Evolutionary conservation across 1,140 invertebrate species (phyloP), one percentile per base, ranked within the genome.

Genomic region (Drosophila auraria): DNA sequence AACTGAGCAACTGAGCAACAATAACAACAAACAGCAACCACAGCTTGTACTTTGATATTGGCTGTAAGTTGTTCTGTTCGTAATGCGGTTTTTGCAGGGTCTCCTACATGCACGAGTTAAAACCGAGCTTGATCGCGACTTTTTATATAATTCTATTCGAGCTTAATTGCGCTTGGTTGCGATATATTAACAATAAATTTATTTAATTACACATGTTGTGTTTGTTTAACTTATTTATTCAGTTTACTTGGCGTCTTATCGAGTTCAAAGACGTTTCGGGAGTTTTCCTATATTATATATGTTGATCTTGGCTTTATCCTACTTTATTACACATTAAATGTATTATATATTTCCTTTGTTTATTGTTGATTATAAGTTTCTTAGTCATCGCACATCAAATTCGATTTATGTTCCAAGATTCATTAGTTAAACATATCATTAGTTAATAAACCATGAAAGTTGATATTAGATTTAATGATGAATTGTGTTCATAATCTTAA

Each of bases 391-490:
- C 70, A 42, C 49, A 25, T 60, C 23, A 40, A 57, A 61, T 57
- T 68, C 44, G 36, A 51, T 57, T 75, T 64, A 20, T 40, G 51
- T 63, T 60, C 53, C 6, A 17, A 50, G 68, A 72, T 72, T 87
- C 80, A 77, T 83, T 87, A 69, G 78, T 56, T 65, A 40, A 78
- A 65, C 68, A 44, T 84, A 81, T 81, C 70, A 82, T 87, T 82
- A 83, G 63, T 63, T 76, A 80, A 81, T 70, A 64, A 76, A 64
- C 49, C 71, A 70, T 81, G 75, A 78, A 78, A 70, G 57, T 81
- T 76, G 54, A 70, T 76, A 81, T 81, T 63, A 83, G 60, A 63
- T 82, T 78, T 81, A 66, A 73, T 76, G 58, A 80, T 69, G 47
- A 23, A 77, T 65, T 58, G 71, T 50, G 36, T 70, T 42, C 23